These are phyloP conservation scores for Craniophora ligustri DNA, from an alignment of 2,888 invertebrate genomes.

Conservation along the genomic window DNA sequence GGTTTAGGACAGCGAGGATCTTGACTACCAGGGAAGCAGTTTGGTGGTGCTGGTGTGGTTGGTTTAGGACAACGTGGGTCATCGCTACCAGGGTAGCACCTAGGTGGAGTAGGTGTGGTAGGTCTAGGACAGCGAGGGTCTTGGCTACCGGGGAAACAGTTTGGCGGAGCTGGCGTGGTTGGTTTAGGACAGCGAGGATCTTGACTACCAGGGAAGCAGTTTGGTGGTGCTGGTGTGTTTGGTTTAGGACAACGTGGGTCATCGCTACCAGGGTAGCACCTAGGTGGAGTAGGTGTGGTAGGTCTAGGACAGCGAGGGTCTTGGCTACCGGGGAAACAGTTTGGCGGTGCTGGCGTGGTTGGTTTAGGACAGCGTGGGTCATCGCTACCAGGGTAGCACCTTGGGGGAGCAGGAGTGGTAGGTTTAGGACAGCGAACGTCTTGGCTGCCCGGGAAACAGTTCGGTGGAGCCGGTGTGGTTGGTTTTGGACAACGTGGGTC, in stretches of 20 bases:
- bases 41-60: conserved; percentile 53
- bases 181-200: conserved; percentile 63
- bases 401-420: conserved; percentile 50
- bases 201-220: conserved; percentile 54
- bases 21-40: conserved; percentile 63
- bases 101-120: conserved; percentile 58
- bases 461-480: conserved; percentile 43
- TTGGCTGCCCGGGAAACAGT: conserved; percentile 62
- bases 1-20: conserved; percentile 64
- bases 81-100: conserved; percentile 56
- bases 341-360: conserved; percentile 61
- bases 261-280: conserved; percentile 51
- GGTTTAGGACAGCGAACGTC: conserved; percentile 63
- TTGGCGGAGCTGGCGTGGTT: conserved; percentile 57
- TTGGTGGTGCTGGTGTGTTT: conserved; percentile 61
- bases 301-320: conserved; percentile 59
- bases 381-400: conserved; percentile 54
- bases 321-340: conserved; percentile 64
- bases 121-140: conserved; percentile 61
- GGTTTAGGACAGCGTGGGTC: conserved; percentile 54
- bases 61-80: conserved; percentile 62
- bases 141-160: conserved; percentile 58
- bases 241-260: conserved; percentile 56
- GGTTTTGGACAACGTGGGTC: conserved; percentile 44
- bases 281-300: conserved; percentile 46